Percentiles rank a stretch among this genome's conserved stretches.
These are phyloP conservation scores for Hoplostethus mediterraneus DNA, from an alignment of 2,797 vertebrate genomes.

Conservation along the genomic window DNA sequence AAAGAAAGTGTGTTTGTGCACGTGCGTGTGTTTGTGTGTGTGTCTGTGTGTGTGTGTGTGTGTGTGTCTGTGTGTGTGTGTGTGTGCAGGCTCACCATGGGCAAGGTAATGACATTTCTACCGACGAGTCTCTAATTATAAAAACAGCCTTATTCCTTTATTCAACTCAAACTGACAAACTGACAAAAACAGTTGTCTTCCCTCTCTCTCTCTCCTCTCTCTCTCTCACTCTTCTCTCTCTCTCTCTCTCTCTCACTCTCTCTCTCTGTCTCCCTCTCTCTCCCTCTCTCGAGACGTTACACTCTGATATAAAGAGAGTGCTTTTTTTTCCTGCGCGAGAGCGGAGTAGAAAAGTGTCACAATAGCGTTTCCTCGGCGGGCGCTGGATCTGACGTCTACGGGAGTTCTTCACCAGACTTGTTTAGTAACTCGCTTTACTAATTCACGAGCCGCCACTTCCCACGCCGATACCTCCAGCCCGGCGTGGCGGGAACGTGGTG, in stretches of 20 bases:
- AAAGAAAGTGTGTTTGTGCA: neutral
- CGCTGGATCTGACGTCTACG: constrained; percentile 63
- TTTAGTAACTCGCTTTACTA: constrained; percentile 66
- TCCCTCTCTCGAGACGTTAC: constrained; percentile 63
- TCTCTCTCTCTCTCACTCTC: no score
- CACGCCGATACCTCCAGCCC: constrained; percentile 28
- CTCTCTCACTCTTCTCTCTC: no score
- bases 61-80: neutral
- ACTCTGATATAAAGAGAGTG: constrained; percentile 74
- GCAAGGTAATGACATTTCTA: constrained; percentile 32
- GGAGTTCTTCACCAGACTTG: no score
- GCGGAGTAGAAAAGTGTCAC: constrained; percentile 58
- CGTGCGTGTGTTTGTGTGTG: neutral
- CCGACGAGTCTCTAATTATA: constrained; percentile 60
- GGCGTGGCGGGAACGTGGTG: constrained; percentile 38
- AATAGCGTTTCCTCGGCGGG: constrained; percentile 57
- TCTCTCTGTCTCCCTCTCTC: no score
- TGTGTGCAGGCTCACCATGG: constrained; percentile 3
- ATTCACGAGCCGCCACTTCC: constrained; percentile 60
- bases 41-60: neutral
- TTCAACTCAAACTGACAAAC: constrained; percentile 65
- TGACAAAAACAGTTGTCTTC: constrained; percentile 58
- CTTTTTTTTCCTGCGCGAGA: constrained; percentile 58
- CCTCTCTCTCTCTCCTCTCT: constrained; percentile 49
- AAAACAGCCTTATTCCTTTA: constrained; percentile 56